Conservation (phyloP, 1,140 invertebrate species). For the Colletes gigas region DNA sequence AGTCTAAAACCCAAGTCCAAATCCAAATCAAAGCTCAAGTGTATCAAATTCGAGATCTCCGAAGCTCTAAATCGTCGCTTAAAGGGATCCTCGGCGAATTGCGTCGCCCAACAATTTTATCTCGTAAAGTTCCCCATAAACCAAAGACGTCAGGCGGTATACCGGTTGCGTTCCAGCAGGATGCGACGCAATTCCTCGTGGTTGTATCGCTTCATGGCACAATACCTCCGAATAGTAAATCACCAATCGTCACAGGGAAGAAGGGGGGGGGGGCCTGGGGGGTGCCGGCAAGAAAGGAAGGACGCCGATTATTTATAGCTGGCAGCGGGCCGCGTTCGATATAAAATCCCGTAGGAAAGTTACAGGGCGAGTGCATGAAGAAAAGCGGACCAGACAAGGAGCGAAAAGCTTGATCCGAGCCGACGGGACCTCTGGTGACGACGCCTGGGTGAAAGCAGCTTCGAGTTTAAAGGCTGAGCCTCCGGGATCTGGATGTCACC, state of each 20-base stretch:
- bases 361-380: constrained; percentile 3
- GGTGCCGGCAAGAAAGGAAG: not conserved
- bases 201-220: not conserved
- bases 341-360: constrained; percentile 22
- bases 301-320: constrained; percentile 41
- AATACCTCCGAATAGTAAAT: constrained; percentile 21
- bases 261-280: not conserved
- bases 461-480: constrained; percentile 69
- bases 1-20: too few species aligned
- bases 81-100: not conserved
- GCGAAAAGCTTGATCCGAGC: constrained; percentile 62
- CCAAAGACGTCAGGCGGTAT: not conserved
- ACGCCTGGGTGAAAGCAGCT: constrained; percentile 63
- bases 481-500: constrained; percentile 63
- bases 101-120: not conserved
- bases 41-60: too few species aligned
- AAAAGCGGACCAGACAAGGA: constrained; percentile 25
- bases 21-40: too few species aligned
- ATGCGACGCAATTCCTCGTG: not conserved
- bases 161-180: not conserved
- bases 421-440: constrained; percentile 60
- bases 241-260: not conserved
- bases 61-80: too few species aligned
- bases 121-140: not conserved
- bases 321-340: constrained; percentile 17